A percentile compares a stretch with the other conserved stretches of the same genome.
Evolutionary conservation across 2,113 vertebrate species (phyloP).

Genomic region (Carlito syrichta): DNA sequence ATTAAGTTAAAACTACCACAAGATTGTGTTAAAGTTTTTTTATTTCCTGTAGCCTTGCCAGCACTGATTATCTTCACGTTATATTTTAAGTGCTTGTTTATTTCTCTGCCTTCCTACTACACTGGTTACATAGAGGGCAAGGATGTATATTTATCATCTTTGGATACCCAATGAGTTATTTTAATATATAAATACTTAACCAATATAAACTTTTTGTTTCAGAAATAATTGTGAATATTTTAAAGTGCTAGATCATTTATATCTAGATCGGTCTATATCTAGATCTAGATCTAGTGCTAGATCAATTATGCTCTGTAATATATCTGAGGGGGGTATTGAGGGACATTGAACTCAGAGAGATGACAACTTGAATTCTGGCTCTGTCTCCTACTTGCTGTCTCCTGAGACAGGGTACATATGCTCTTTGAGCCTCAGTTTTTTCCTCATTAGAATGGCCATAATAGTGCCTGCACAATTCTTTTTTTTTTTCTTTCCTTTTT

Average conservation of each 20-base stretch:
- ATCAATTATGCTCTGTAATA: background rate
- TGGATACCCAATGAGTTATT: background rate
- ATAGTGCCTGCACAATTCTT: background rate
- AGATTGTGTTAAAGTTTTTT: background rate
- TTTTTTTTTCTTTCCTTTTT: no score
- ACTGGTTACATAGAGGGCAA: background rate
- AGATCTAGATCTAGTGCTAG: no score
- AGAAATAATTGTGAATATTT: conserved; percentile 12
- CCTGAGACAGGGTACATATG: background rate
- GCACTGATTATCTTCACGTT: background rate
- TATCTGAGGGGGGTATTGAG: background rate
- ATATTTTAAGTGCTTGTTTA: conserved; percentile 25
- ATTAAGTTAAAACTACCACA: background rate
- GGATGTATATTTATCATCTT: background rate
- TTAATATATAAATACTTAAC: background rate
- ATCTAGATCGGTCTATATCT: no score
- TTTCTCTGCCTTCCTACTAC: background rate
- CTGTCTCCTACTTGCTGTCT: background rate
- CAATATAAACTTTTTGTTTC: background rate
- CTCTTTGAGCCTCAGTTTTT: background rate
- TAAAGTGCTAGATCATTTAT: background rate
- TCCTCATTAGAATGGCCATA: background rate
- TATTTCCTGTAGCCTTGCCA: background rate
- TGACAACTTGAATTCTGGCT: background rate
- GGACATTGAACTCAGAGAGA: background rate